Percentiles rank a stretch among this genome's conserved stretches.
Evolutionary conservation across 1,140 invertebrate genomes (phyloP).

Genomic region (Zaprionus africanus): DNA sequence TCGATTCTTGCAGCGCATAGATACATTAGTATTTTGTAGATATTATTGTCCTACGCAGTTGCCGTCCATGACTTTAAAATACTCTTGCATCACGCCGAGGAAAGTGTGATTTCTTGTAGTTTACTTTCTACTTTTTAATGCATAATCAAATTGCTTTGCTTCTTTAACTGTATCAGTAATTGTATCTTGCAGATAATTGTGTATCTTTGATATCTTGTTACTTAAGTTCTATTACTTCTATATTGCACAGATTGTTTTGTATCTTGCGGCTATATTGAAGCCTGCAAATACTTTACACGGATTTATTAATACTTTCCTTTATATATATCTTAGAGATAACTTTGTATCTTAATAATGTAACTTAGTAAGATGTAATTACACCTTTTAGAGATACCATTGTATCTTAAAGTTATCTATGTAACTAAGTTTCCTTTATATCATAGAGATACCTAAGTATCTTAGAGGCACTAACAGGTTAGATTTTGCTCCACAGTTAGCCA

Average conservation of each 20-base stretch:
- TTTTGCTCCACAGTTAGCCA: neutral
- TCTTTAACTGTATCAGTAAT: no score
- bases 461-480: neutral
- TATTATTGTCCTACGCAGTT: neutral
- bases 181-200: neutral
- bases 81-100: neutral
- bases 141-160: no score
- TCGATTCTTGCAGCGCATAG: neutral
- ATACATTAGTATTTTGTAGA: neutral
- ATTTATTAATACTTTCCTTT: no score
- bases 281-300: no score
- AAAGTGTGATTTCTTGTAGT: neutral
- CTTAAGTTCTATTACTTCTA: neutral
- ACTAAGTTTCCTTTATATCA: neutral
- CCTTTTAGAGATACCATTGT: neutral
- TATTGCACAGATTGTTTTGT: neutral
- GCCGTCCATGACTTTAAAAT: neutral
- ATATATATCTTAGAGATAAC: neutral
- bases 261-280: neutral
- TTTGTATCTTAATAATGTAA: neutral
- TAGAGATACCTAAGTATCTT: neutral
- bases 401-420: neutral
- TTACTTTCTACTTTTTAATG: neutral
- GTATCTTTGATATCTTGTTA: no score
- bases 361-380: neutral